Evolutionary conservation across 2,888 invertebrate species (phyloP).

Genomic region (Drosophila recens): DNA sequence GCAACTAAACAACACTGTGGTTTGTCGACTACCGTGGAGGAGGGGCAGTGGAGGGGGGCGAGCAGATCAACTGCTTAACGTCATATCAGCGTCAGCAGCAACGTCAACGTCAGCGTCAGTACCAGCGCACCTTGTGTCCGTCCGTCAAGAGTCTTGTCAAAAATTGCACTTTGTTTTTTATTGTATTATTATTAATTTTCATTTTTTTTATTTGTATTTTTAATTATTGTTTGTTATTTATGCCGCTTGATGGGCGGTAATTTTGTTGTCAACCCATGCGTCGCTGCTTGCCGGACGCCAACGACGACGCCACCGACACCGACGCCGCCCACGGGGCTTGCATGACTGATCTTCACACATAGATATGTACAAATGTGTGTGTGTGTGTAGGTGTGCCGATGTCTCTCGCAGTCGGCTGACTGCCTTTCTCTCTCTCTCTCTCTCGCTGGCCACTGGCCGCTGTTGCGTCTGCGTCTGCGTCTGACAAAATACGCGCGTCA

Average conservation of each 20-base stretch:
- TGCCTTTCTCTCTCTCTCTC: background rate
- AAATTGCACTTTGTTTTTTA: constrained; percentile 52
- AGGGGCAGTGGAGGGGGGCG: background rate
- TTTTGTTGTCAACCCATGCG: constrained; percentile 40
- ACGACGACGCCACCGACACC: constrained; percentile 31
- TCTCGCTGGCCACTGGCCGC: constrained; percentile 24
- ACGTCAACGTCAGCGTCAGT: constrained; percentile 24
- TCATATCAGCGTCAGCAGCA: constrained; percentile 55
- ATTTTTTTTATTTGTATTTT: constrained; percentile 11
- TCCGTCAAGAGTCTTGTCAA: constrained; percentile 56
- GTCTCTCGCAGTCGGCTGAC: constrained; percentile 2
- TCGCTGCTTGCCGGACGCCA: constrained; percentile 23
- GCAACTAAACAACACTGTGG: constrained; percentile 39
- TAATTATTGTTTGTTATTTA: constrained; percentile 66
- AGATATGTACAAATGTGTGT: constrained; percentile 20
- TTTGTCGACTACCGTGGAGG: background rate
- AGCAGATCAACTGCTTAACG: constrained; percentile 31
- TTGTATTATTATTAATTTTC: constrained; percentile 12
- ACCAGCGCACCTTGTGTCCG: constrained; percentile 26
- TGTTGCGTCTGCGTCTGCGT: constrained; percentile 42
- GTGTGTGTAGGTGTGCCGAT: constrained; percentile 35
- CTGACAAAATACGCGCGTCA: constrained; percentile 43
- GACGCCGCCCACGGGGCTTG: constrained; percentile 52
- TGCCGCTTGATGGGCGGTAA: constrained; percentile 53
- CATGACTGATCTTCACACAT: constrained; percentile 33